These are phyloP conservation scores for Psettodes erumei DNA, from an alignment of 2,113 vertebrate species.

Conservation along the genomic window DNA sequence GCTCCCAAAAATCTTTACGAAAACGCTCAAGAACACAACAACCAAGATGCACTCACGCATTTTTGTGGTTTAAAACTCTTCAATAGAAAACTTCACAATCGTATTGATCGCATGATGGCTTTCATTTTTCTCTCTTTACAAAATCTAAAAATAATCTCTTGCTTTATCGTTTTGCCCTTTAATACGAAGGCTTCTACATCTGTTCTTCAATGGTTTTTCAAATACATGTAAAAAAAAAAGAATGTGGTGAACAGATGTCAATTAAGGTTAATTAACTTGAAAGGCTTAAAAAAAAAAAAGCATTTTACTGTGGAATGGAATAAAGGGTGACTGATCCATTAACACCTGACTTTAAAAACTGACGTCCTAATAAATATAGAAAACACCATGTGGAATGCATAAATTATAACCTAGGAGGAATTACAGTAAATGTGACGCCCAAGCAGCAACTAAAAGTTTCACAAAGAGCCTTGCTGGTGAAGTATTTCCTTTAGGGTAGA, in stretches of 20 bases:
- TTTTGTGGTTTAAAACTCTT: constrained; percentile 48
- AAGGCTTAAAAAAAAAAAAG: constrained; percentile 32
- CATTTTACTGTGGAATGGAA: constrained; percentile 23
- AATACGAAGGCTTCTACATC: background rate
- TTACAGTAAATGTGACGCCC: constrained; percentile 29
- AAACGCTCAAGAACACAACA: constrained; percentile 33
- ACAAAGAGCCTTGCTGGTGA: constrained; percentile 65
- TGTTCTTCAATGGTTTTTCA: constrained; percentile 38
- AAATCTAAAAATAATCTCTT: constrained; percentile 40
- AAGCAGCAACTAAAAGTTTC: constrained; percentile 45
- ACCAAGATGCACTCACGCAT: background rate
- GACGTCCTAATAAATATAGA: constrained; percentile 57
- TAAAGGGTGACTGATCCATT: background rate
- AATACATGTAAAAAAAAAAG: constrained; percentile 1
- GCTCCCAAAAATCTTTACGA: constrained; percentile 23
- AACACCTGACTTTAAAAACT: constrained; percentile 41
- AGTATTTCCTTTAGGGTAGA: constrained; percentile 34
- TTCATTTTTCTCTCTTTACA: constrained; percentile 18
- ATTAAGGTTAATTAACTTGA: constrained; percentile 1
- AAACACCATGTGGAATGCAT: constrained; percentile 61
- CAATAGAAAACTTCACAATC: constrained; percentile 49
- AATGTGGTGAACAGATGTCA: constrained; percentile 8
- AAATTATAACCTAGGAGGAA: constrained; percentile 40
- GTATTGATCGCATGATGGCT: background rate
- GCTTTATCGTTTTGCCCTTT: background rate